Base-by-base conservation (phyloP, 2,797 vertebrate genomes). In the Heteromormyrus szaboi region DNA sequence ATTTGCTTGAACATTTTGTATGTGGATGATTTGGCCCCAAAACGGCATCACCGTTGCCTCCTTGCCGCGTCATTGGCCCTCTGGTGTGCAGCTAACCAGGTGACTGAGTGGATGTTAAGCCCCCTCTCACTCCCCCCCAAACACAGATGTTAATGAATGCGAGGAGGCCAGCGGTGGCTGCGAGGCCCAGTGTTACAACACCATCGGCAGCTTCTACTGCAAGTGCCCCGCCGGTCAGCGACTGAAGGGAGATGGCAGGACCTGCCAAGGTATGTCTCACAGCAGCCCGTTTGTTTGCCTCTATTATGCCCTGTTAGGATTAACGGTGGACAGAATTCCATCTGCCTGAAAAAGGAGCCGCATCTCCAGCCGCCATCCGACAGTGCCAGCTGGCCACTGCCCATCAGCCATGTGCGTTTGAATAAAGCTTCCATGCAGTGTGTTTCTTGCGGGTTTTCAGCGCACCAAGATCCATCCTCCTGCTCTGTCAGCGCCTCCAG, bases 161-260 rank as follows among this genome's bases (percentile, higher is more conserved):
- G 90, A 91, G 48, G 48, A 5, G 0, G 87, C 88, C 65, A 93
- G 91, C 0, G 92, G 92, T 0, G 95, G 93, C 22, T 94, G 92
- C 0, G 91, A 93, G 14, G 92, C 90, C 12, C 86, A 7, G 1
- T 93, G 94, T 90, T 89, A 59, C 86, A 95, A 95, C 89, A 93
- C 93, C 0, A 54, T 93, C 6, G 94, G 95, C 3, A 95, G 94
- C 89, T 95, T 94, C 92, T 92, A 90, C 91, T 94, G 95, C 92
- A 90, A 85, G 90, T 93, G 94, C 0, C 86, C 90, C 0, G 44
- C 68, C 0, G 93, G 95, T 17, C 88, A 1, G 62, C 54, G 86
- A 88, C 91, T 95, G 72, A 91, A 53, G 81, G 90, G 51, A 0
- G 92, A 94, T 0, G 90, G 93, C 41, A 94, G 90, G 88, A 65